Conservation (phyloP, 2,113 vertebrate species). For the Neofelis nebulosa region DNA sequence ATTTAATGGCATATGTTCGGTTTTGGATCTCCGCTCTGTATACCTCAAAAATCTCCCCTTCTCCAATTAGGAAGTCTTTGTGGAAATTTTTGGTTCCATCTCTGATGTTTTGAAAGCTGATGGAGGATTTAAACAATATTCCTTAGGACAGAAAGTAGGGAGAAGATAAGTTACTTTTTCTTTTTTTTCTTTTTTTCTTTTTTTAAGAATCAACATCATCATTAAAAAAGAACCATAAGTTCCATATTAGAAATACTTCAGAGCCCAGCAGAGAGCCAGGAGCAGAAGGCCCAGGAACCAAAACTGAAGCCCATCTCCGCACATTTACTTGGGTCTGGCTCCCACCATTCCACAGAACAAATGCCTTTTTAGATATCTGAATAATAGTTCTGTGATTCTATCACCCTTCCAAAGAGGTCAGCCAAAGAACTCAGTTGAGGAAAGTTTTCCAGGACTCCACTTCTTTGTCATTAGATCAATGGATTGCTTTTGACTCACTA, state of each 20-base stretch:
- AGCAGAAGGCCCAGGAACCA: not conserved
- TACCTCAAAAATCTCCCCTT: constrained; percentile 81
- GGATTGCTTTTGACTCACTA: not conserved
- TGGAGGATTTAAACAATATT: constrained; percentile 17
- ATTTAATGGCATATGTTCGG: constrained; percentile 83
- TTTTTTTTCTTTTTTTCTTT: not conserved
- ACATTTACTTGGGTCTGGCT: not conserved
- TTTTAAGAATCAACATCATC: not conserved
- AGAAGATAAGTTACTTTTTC: constrained; percentile 30
- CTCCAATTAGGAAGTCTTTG: constrained; percentile 80
- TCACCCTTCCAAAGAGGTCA: not conserved
- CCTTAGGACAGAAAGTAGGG: constrained; percentile 47
- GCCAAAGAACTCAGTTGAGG: not conserved
- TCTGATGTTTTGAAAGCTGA: constrained; percentile 81
- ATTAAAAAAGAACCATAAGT: not conserved
- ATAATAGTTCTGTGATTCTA: not conserved
- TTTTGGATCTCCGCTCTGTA: constrained; percentile 83
- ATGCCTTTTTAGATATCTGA: not conserved
- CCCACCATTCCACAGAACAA: not conserved
- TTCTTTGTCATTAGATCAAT: not conserved
- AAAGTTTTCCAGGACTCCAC: not conserved
- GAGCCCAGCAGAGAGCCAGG: not conserved
- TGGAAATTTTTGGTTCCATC: constrained; percentile 85
- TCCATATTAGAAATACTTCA: not conserved
- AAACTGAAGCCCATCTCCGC: not conserved